These are phyloP conservation scores for Mythimna ferrago DNA, from an alignment of 2,888 invertebrate genomes.

Conservation along the genomic window DNA sequence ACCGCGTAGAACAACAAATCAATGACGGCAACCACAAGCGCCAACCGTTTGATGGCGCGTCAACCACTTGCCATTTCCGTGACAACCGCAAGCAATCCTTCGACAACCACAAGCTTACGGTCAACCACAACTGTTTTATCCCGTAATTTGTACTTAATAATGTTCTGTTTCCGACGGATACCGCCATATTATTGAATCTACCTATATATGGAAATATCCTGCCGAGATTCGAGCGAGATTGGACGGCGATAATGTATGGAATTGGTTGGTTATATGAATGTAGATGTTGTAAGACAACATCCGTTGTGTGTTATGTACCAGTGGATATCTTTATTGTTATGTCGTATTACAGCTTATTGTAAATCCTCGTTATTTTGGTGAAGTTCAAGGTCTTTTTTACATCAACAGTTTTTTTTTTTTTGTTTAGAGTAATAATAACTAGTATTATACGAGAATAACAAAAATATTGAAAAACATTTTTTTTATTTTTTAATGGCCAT, in stretches of 20 bases:
- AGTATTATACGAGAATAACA: too few relatives aligned
- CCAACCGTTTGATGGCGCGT: slow-evolving; percentile 51
- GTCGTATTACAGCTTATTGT: not conserved
- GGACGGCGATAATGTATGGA: slow-evolving; percentile 40
- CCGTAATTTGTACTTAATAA: slow-evolving; percentile 64
- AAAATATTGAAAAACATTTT: too few relatives aligned
- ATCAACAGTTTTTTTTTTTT: not conserved
- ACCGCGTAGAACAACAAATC: slow-evolving; percentile 38
- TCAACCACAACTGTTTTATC: slow-evolving; percentile 67
- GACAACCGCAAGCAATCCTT: slow-evolving; percentile 64
- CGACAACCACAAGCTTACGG: slow-evolving; percentile 59
- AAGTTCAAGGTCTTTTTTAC: not conserved
- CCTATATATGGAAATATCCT: slow-evolving; percentile 53
- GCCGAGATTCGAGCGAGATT: slow-evolving; percentile 39
- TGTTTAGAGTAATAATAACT: too few relatives aligned
- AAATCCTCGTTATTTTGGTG: not conserved
- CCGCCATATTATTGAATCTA: slow-evolving; percentile 44
- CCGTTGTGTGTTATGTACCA: slow-evolving; percentile 5
- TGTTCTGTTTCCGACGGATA: slow-evolving; percentile 45
- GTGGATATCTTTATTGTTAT: slow-evolving; percentile 14
- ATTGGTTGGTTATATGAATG: slow-evolving; percentile 29
- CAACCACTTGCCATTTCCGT: slow-evolving; percentile 63
- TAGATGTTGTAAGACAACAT: slow-evolving; percentile 27
- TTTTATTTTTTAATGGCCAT: too few relatives aligned
- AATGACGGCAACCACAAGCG: slow-evolving; percentile 48